phyloP scores from a whole-genome alignment of 2,797 vertebrate species.

The Poliocrania exsul region DNA sequence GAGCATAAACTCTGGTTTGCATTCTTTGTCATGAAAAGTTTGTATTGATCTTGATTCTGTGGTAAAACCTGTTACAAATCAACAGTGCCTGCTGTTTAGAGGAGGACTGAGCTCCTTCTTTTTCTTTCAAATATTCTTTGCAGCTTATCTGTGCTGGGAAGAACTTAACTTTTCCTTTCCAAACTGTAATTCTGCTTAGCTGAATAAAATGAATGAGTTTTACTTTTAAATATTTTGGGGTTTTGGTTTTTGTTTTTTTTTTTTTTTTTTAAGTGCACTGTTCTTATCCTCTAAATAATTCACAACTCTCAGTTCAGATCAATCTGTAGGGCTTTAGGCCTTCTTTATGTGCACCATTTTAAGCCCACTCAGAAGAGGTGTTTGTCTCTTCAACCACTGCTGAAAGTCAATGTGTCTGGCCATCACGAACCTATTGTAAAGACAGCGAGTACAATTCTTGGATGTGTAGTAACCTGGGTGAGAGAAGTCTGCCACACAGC shows the following conservation, averaged over 20 bases:
- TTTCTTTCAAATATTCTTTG: neutral
- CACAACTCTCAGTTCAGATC: neutral
- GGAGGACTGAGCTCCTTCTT: neutral
- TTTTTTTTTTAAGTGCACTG: neutral
- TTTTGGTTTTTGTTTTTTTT: neutral
- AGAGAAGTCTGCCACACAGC: neutral
- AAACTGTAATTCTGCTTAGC: neutral
- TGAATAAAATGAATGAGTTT: neutral
- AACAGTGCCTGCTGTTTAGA: neutral
- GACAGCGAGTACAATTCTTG: neutral
- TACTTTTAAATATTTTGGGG: neutral
- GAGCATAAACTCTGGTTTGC: neutral
- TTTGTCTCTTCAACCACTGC: neutral
- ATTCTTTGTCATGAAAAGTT: neutral
- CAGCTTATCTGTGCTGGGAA: neutral
- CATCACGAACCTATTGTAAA: conserved; percentile 24
- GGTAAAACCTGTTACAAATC: neutral
- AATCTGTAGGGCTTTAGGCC: neutral
- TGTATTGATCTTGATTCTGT: neutral
- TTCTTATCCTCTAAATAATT: conserved; percentile 28
- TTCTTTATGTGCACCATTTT: neutral
- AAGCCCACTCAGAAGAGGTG: neutral
- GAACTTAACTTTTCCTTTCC: neutral
- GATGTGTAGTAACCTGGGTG: neutral
- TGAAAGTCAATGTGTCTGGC: neutral